Conservation (phyloP, 2,888 invertebrate species). For the Euproctis similis region DNA sequence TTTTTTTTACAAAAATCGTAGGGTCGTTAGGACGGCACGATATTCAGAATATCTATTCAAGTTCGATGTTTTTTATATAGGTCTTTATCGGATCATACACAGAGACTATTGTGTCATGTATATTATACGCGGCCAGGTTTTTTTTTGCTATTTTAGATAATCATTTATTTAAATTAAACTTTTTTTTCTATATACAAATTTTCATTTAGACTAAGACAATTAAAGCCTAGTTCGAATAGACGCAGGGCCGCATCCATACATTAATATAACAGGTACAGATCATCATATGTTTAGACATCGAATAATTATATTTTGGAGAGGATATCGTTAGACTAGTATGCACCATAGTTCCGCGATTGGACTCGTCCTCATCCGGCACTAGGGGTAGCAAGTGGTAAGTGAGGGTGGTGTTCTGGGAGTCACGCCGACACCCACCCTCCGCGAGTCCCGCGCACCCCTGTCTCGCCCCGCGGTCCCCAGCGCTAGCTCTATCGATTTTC, state of each 20-base stretch:
- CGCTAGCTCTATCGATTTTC: conserved; percentile 26
- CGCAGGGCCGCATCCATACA: conserved; percentile 74
- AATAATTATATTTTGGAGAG: conserved; percentile 39
- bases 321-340: conserved; percentile 62
- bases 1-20: conserved; percentile 73
- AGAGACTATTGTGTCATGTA: conserved; percentile 30
- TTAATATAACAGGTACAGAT: conserved; percentile 71
- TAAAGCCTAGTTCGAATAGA: conserved; percentile 74
- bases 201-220: conserved; percentile 73
- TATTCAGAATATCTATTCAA: conserved; percentile 67
- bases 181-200: conserved; percentile 70
- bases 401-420: conserved; percentile 10
- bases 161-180: conserved; percentile 45
- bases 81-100: conserved; percentile 51
- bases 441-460: conserved; percentile 21
- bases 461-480: conserved; percentile 34
- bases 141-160: too few species aligned
- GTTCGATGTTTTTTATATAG: conserved; percentile 70
- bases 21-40: conserved; percentile 76
- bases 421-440: conserved; percentile 19
- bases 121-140: conserved; percentile 43
- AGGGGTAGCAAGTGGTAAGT: too few species aligned
- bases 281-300: conserved; percentile 63
- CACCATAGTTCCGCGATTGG: conserved; percentile 65
- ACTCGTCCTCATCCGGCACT: conserved; percentile 26